Conservation (phyloP, 2,797 vertebrate genomes). For the Columba guinea region DNA sequence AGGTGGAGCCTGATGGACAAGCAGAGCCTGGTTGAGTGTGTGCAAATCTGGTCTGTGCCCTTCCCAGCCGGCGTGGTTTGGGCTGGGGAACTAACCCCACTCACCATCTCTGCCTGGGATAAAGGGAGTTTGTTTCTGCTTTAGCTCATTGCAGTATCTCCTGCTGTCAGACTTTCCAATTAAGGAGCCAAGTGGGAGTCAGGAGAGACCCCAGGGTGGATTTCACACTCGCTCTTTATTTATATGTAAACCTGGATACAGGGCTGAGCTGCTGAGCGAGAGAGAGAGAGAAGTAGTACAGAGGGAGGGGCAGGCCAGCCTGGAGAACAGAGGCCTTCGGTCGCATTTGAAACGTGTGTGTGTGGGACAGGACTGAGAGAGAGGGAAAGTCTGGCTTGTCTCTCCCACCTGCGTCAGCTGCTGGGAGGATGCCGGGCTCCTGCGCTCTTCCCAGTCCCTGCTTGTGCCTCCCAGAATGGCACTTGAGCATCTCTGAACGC, state of each 20-base stretch:
- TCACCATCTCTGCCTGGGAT: background rate
- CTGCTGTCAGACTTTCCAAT: constrained; percentile 64
- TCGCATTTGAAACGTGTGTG: background rate
- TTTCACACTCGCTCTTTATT: constrained; percentile 63
- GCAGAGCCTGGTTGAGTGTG: background rate
- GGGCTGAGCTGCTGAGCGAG: constrained; percentile 50
- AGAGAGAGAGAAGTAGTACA: constrained; percentile 7
- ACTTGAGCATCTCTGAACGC: background rate
- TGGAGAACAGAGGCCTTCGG: background rate
- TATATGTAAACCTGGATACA: constrained; percentile 60
- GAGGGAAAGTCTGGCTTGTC: background rate
- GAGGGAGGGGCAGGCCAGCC: constrained; percentile 9
- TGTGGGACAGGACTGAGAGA: background rate
- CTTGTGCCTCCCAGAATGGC: background rate
- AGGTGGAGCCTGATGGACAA: background rate
- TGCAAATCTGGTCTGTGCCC: background rate
- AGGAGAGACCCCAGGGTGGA: constrained; percentile 65
- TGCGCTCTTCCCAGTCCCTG: background rate
- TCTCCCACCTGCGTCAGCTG: background rate
- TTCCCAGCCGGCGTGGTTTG: background rate
- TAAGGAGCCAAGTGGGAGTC: constrained; percentile 63
- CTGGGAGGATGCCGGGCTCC: background rate
- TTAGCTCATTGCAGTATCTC: constrained; percentile 54
- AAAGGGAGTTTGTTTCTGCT: constrained; percentile 46
- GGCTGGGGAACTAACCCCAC: background rate